phyloP scores from a whole-genome alignment of 2,113 vertebrate species.

The Halcyon malimbica region DNA sequence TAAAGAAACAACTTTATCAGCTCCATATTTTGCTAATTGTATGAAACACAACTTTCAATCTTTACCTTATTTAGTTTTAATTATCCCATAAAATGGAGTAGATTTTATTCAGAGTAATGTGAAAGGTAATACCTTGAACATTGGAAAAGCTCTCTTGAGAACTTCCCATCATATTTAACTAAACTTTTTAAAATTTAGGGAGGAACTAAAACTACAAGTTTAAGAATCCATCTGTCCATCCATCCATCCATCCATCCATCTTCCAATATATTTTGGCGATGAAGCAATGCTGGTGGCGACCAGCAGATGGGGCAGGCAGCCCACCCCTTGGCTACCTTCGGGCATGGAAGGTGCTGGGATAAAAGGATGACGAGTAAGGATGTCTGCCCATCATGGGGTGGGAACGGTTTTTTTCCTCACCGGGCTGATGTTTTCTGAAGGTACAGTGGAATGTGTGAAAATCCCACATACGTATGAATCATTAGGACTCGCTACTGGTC shows the following conservation, averaged over 20 bases:
- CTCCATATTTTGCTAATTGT: neutral
- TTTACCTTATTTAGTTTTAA: neutral
- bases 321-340: no score
- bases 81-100: neutral
- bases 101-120: neutral
- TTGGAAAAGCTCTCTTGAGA: neutral
- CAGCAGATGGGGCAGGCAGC: conserved; percentile 35
- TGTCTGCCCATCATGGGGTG: neutral
- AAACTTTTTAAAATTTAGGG: neutral
- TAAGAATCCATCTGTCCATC: neutral
- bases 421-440: neutral
- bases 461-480: rapidly evolving
- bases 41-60: neutral
- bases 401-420: neutral
- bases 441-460: rapidly evolving
- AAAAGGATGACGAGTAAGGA: neutral
- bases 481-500: neutral
- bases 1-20: neutral
- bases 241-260: neutral
- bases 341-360: rapidly evolving
- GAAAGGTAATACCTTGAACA: neutral
- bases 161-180: neutral
- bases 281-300: neutral
- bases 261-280: neutral
- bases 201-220: no score